Conservation (phyloP, 2,888 invertebrate genomes). For the Chloromyia formosa region DNA sequence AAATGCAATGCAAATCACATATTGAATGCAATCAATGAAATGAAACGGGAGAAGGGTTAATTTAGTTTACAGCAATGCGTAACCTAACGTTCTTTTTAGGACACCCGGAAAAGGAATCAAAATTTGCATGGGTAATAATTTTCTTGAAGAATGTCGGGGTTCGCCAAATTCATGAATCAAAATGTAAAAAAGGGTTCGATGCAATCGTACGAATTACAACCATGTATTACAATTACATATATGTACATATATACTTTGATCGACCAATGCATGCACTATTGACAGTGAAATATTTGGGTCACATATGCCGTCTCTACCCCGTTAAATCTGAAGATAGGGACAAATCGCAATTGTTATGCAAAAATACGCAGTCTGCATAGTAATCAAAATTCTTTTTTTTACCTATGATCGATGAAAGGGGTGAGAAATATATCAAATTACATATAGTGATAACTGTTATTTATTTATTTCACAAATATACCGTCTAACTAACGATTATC, state of each 20-base stretch:
- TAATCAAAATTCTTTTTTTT: no score
- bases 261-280: neutral
- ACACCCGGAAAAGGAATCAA: slow-evolving; percentile 8
- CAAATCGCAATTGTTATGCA: slow-evolving; percentile 6
- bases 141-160: slow-evolving; percentile 5
- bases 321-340: neutral
- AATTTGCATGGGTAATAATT: slow-evolving; percentile 51
- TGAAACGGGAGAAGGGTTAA: slow-evolving; percentile 39
- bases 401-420: no score
- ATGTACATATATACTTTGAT: no score
- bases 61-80: slow-evolving; percentile 17
- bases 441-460: no score
- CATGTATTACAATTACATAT: slow-evolving; percentile 1
- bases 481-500: no score
- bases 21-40: neutral
- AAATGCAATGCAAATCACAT: neutral
- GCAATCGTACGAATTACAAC: neutral
- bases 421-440: no score
- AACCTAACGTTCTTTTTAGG: neutral
- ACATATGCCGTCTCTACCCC: slow-evolving; percentile 7
- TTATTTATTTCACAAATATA: no score
- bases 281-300: slow-evolving; percentile 31
- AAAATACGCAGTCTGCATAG: neutral
- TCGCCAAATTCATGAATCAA: neutral
- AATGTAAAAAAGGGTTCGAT: neutral